phyloP scores from a whole-genome alignment of 2,888 invertebrate genomes.

The Drosophila sordidula region DNA sequence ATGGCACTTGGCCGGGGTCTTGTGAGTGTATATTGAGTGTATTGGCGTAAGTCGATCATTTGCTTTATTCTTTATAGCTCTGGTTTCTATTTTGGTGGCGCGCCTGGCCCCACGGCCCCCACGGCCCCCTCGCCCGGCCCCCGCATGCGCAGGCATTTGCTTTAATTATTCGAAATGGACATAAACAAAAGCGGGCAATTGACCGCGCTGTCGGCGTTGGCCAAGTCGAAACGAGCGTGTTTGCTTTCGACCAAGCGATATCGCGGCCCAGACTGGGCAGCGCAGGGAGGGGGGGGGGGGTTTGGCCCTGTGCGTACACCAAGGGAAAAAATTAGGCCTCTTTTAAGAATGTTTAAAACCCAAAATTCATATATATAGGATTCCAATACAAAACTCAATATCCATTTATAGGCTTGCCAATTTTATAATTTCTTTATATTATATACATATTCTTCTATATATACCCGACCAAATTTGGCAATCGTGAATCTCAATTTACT shows the following conservation, averaged over 20 bases:
- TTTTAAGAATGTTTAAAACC: no score
- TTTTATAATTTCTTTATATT: no score
- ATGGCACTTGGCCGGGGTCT: conserved; percentile 32
- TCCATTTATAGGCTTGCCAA: no score
- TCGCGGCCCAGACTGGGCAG: conserved; percentile 8
- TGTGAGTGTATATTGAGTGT: no score
- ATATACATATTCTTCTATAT: no score
- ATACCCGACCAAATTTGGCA: no score
- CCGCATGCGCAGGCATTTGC: conserved; percentile 40
- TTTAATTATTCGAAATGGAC: conserved; percentile 63
- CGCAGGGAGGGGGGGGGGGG: background rate
- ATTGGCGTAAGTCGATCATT: conserved; percentile 45
- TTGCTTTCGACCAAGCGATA: conserved; percentile 28
- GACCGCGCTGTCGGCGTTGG: conserved; percentile 29
- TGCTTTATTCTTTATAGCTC: conserved; percentile 46
- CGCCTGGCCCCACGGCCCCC: background rate
- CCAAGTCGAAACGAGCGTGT: conserved; percentile 24
- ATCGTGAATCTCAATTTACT: no score
- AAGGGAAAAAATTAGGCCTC: no score
- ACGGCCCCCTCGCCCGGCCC: background rate
- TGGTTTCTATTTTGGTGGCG: conserved; percentile 45
- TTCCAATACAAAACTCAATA: no score
- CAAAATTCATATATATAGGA: no score
- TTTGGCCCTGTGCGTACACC: background rate
- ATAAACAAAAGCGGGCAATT: conserved; percentile 60